Conservation (phyloP, 2,797 vertebrate genomes). For the Gymnoscopelus braueri region DNA sequence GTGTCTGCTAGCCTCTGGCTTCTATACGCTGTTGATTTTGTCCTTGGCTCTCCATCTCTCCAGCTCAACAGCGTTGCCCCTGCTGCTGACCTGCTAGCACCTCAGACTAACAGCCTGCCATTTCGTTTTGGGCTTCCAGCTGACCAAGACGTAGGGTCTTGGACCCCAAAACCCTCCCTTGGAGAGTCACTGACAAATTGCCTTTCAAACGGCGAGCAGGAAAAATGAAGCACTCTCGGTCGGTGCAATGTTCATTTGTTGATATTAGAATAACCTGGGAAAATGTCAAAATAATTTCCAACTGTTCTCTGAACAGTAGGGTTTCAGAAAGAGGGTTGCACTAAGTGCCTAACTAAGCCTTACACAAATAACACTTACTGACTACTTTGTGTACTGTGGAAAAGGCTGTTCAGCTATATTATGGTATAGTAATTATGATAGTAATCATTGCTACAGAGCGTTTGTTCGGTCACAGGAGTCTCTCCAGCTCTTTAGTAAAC, state of each 20-base stretch:
- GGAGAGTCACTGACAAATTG: conserved; percentile 27
- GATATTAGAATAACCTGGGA: background rate
- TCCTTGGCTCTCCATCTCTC: conserved; percentile 26
- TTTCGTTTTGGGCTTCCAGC: conserved; percentile 34
- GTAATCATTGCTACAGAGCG: no score
- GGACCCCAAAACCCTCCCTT: conserved; percentile 3
- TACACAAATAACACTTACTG: background rate
- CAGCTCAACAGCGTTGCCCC: conserved; percentile 13
- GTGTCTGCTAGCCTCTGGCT: conserved; percentile 11
- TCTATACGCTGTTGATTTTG: conserved; percentile 34
- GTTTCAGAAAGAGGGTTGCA: background rate
- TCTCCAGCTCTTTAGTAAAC: no score
- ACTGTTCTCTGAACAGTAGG: conserved; percentile 9
- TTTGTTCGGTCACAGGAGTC: no score
- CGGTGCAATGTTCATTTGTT: background rate
- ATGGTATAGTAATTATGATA: background rate
- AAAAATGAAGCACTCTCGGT: background rate
- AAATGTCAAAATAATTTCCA: conserved; percentile 9
- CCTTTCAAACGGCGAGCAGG: conserved; percentile 2
- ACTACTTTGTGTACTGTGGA: background rate
- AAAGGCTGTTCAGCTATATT: background rate
- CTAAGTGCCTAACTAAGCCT: background rate
- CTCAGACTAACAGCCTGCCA: conserved; percentile 35
- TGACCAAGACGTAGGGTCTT: conserved; percentile 25
- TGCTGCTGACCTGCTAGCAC: conserved; percentile 32